phyloP scores from a whole-genome alignment of 1,140 invertebrate species.

The Telenomus remus region DNA sequence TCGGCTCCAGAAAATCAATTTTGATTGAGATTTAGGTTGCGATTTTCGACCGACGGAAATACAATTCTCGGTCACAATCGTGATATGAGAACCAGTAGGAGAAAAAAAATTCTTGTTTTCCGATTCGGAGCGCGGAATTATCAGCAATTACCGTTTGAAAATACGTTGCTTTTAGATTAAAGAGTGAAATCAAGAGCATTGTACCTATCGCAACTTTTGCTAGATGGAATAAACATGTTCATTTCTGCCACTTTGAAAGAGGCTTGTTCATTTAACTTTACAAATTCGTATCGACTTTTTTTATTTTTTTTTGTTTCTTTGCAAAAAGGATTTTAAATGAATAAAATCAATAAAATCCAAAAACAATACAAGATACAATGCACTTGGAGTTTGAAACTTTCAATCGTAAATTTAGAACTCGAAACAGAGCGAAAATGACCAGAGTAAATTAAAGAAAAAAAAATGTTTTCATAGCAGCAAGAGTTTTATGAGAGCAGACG shows the following conservation, averaged over 20 bases:
- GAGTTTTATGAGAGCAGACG: conserved; percentile 62
- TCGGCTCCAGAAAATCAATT: conserved; percentile 23
- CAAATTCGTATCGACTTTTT: too few species aligned
- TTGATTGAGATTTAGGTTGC: background rate
- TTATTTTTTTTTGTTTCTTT: too few species aligned
- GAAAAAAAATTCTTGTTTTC: too few species aligned
- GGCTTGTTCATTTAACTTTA: too few species aligned
- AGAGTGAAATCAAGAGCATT: conserved; percentile 8
- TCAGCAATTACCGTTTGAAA: conserved; percentile 4
- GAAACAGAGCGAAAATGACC: conserved; percentile 35
- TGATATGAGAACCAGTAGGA: too few species aligned
- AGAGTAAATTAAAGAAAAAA: conserved; percentile 24
- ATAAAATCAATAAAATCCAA: too few species aligned
- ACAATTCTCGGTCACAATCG: conserved; percentile 1
- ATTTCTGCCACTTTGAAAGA: too few species aligned
- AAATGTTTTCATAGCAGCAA: conserved; percentile 56
- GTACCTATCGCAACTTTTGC: conserved; percentile 8
- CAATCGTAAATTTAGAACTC: conserved; percentile 5
- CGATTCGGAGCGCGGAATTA: background rate
- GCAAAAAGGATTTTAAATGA: too few species aligned
- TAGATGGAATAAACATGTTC: too few species aligned
- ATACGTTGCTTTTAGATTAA: background rate
- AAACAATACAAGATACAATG: conserved; percentile 1
- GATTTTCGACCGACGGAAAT: conserved; percentile 16
- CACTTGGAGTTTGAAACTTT: background rate